Evolutionary conservation across 2,888 invertebrate species (phyloP).

Genomic region (Volucella zonaria): DNA sequence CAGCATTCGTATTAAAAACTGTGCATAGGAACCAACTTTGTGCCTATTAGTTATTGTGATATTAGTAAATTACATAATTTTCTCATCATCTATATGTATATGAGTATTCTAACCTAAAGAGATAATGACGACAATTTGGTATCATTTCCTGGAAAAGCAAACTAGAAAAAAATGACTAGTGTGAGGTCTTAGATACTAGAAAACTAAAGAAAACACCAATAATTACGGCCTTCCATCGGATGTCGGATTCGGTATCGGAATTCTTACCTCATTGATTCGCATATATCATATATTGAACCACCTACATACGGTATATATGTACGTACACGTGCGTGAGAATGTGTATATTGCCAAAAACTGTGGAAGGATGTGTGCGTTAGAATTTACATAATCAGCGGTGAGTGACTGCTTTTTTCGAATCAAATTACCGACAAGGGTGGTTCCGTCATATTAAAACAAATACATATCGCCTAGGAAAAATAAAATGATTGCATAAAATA

Average conservation of each 20-base stretch:
- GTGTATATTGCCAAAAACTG: background rate
- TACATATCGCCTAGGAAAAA: too few relatives aligned
- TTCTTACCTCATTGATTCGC: too few relatives aligned
- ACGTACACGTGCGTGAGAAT: too few relatives aligned
- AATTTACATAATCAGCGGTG: slow-evolving; percentile 43
- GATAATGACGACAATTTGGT: slow-evolving; percentile 39
- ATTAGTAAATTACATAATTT: background rate
- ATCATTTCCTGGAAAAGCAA: slow-evolving; percentile 33
- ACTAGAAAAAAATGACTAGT: slow-evolving; percentile 21
- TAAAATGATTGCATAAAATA: too few relatives aligned
- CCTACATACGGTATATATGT: background rate
- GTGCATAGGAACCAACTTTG: too few relatives aligned
- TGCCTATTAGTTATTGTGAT: slow-evolving; percentile 36
- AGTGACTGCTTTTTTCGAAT: slow-evolving; percentile 30
- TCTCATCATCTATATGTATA: background rate
- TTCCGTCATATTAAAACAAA: too few relatives aligned
- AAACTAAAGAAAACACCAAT: slow-evolving; percentile 16
- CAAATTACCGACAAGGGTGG: slow-evolving; percentile 21
- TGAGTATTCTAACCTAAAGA: background rate
- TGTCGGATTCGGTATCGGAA: slow-evolving; percentile 18
- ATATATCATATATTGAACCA: too few relatives aligned
- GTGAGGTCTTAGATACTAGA: slow-evolving; percentile 41
- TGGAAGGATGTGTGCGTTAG: slow-evolving; percentile 20
- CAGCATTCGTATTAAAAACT: too few relatives aligned
- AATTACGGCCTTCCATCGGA: background rate